These are phyloP conservation scores for Actinia tenebrosa DNA, from an alignment of 64 coral and sea anemone genomes.

Conservation along the genomic window DNA sequence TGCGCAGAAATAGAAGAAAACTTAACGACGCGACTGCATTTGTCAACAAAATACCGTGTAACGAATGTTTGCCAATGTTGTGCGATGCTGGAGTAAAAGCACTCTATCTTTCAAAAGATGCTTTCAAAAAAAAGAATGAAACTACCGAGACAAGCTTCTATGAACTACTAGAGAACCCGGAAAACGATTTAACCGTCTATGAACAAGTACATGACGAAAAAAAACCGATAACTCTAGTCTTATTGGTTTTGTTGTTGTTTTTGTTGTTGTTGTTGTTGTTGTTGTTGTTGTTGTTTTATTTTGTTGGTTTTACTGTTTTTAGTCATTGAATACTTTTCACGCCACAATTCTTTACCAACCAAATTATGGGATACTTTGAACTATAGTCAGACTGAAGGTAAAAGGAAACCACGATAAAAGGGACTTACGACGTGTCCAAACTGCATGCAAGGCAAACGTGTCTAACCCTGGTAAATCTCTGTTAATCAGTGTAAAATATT, in stretches of 20 bases:
- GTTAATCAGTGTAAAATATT: too few relatives aligned
- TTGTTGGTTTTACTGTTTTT: too few relatives aligned
- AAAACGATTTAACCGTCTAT: background rate
- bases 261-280: too few relatives aligned
- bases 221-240: too few relatives aligned
- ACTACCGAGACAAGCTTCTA: background rate
- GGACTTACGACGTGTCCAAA: background rate
- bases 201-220: background rate
- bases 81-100: conserved; percentile 34
- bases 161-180: background rate
- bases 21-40: conserved; percentile 25
- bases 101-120: background rate
- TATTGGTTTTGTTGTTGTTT: too few relatives aligned
- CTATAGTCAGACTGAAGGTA: background rate
- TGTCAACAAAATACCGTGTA: conserved; percentile 44
- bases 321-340: too few relatives aligned
- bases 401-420: background rate
- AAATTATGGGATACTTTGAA: too few relatives aligned
- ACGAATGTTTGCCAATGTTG: conserved; percentile 53
- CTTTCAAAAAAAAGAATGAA: background rate
- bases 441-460: background rate
- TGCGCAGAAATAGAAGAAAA: conserved; percentile 38
- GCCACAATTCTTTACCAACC: too few relatives aligned
- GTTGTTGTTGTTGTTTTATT: too few relatives aligned
- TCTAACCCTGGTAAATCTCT: too few relatives aligned